Evolutionary conservation across 2,797 vertebrate species (phyloP).

Genomic region (Brachymystax lenok): DNA sequence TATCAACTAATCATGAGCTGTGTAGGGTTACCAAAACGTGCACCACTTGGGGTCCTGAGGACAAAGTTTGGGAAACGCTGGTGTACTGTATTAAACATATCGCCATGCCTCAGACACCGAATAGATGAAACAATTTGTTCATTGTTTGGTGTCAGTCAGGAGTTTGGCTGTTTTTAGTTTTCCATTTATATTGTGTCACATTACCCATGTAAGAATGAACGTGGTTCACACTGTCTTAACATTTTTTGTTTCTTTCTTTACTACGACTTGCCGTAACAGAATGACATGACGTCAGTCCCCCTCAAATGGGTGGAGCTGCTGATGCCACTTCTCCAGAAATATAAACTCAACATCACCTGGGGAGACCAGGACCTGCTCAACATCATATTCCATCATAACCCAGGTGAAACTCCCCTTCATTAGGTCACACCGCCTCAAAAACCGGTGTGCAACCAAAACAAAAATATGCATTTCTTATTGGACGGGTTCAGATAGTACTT

Average conservation of each 20-base stretch:
- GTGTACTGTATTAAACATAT: no score
- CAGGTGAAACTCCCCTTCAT: constrained; percentile 72
- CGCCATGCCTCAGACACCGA: background rate
- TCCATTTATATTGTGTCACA: background rate
- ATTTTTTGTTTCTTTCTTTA: background rate
- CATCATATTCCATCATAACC: constrained; percentile 95
- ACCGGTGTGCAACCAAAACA: no score
- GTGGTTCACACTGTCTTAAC: background rate
- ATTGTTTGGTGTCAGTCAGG: constrained; percentile 1
- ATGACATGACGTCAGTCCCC: constrained; percentile 86
- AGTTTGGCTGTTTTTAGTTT: background rate
- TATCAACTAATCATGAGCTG: no score
- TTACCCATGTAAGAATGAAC: background rate
- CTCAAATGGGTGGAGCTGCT: constrained; percentile 90
- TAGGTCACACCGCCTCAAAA: no score
- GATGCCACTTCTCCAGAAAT: constrained; percentile 93
- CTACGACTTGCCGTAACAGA: constrained; percentile 70
- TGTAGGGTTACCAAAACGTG: no score
- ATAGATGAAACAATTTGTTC: background rate
- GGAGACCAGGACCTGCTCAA: constrained; percentile 97
- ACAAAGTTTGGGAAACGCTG: no score
- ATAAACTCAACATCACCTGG: constrained; percentile 97
- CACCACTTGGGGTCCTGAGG: no score
- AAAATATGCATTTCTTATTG: no score
- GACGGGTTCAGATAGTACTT: no score